Conservation (phyloP, 2,888 invertebrate genomes). For the Phyllotreta striolata region DNA sequence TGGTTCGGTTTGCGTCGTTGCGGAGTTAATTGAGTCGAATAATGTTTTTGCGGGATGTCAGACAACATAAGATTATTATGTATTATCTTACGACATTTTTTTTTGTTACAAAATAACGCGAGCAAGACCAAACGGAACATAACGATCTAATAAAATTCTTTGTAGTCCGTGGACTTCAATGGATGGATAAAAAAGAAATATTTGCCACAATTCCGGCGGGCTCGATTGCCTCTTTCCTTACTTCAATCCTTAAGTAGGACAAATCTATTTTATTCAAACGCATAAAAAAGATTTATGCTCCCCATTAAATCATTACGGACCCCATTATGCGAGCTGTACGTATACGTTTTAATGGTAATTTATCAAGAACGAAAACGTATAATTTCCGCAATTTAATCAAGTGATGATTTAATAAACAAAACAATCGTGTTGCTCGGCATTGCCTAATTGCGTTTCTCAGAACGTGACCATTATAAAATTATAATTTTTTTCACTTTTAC, state of each 20-base stretch:
- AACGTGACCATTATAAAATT: slow-evolving; percentile 19
- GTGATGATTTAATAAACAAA: slow-evolving; percentile 19
- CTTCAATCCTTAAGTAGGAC: too few species aligned
- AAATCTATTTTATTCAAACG: too few species aligned
- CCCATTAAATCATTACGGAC: neutral
- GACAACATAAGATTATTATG: slow-evolving; percentile 3
- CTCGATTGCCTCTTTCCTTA: too few species aligned
- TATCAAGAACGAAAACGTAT: slow-evolving; percentile 9
- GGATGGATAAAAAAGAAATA: too few species aligned
- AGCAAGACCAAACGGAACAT: too few species aligned
- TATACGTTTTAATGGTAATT: slow-evolving; percentile 9
- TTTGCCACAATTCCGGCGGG: too few species aligned
- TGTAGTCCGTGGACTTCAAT: too few species aligned
- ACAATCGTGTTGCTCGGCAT: slow-evolving; percentile 13
- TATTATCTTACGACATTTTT: neutral
- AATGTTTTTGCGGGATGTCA: neutral
- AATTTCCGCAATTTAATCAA: slow-evolving; percentile 10
- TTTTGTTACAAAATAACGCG: neutral
- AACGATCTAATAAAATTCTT: too few species aligned
- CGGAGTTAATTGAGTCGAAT: slow-evolving; percentile 12
- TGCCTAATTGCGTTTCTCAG: slow-evolving; percentile 13
- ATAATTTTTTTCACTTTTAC: neutral
- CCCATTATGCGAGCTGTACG: slow-evolving; percentile 1
- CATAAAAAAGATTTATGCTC: too few species aligned
- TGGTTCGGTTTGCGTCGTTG: slow-evolving; percentile 2